Conservation (phyloP, 2,888 invertebrate species). For the Hypselothyrea guttata region DNA sequence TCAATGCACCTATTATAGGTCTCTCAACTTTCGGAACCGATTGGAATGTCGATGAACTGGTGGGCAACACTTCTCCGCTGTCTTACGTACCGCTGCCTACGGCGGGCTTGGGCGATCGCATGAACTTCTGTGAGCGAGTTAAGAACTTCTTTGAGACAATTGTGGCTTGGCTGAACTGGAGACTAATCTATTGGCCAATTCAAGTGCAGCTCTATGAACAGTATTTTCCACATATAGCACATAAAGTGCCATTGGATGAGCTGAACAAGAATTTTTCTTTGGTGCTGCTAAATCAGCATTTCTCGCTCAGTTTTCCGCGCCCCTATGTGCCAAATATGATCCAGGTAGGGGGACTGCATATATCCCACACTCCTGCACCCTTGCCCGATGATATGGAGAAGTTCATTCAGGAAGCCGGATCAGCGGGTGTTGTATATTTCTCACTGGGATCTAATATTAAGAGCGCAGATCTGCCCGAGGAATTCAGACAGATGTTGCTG, state of each 20-base stretch:
- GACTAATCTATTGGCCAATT: slow-evolving; percentile 58
- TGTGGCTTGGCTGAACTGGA: slow-evolving; percentile 61
- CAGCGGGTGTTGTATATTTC: slow-evolving; percentile 82
- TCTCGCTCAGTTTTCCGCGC: slow-evolving; percentile 73
- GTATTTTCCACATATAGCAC: slow-evolving; percentile 56
- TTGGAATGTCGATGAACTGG: slow-evolving; percentile 69
- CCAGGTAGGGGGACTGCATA: slow-evolving; percentile 80
- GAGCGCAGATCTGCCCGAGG: slow-evolving; percentile 63
- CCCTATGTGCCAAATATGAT: slow-evolving; percentile 81
- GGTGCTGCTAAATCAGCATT: slow-evolving; percentile 79
- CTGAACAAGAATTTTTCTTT: slow-evolving; percentile 72
- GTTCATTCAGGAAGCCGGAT: slow-evolving; percentile 80
- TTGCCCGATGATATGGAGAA: slow-evolving; percentile 78
- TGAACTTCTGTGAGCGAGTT: slow-evolving; percentile 79
- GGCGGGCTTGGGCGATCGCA: slow-evolving; percentile 72
- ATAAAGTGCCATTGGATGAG: slow-evolving; percentile 48
- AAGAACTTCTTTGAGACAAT: slow-evolving; percentile 66
- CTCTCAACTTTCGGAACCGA: slow-evolving; percentile 72
- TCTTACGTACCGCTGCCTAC: slow-evolving; percentile 74
- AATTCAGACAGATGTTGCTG: slow-evolving; percentile 58
- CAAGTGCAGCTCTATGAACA: slow-evolving; percentile 53
- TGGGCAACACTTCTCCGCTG: slow-evolving; percentile 75
- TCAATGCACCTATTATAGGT: slow-evolving; percentile 77
- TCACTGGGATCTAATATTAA: slow-evolving; percentile 82
- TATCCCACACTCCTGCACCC: slow-evolving; percentile 67